phyloP scores from a whole-genome alignment of 1,140 invertebrate genomes.

The Trachymyrmex cornetzi region DNA sequence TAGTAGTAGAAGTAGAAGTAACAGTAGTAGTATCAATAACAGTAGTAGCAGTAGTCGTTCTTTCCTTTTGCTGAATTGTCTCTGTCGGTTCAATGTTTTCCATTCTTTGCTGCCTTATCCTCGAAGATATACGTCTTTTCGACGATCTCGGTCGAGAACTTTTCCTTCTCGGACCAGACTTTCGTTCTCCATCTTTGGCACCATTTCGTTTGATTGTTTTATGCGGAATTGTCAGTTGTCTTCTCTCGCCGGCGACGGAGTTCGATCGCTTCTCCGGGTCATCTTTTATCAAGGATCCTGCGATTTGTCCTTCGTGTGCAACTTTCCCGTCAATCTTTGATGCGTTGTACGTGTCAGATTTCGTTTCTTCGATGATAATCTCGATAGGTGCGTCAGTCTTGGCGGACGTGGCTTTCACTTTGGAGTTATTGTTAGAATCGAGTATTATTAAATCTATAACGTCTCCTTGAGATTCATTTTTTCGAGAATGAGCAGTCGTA shows the following conservation, averaged over 20 bases:
- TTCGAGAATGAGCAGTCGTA: not conserved
- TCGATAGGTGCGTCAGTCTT: constrained; percentile 22
- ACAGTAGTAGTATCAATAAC: not conserved
- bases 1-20: not conserved
- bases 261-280: not conserved
- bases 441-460: constrained; percentile 59
- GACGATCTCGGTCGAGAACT: constrained; percentile 42
- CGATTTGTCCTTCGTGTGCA: not conserved
- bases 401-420: not conserved
- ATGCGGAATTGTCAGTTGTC: not conserved
- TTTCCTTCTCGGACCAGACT: constrained; percentile 41
- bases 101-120: constrained; percentile 46
- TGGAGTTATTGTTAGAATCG: constrained; percentile 17
- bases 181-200: not conserved
- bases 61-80: not conserved
- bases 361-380: constrained; percentile 18
- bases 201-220: not conserved
- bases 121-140: constrained; percentile 54
- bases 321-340: not conserved
- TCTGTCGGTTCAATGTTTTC: not conserved
- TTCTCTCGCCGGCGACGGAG: not conserved
- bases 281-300: not conserved
- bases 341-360: not conserved
- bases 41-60: not conserved
- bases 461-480: not conserved